These are phyloP conservation scores for Pristionchus mayeri DNA, from an alignment of 2,888 invertebrate genomes.

Conservation along the genomic window DNA sequence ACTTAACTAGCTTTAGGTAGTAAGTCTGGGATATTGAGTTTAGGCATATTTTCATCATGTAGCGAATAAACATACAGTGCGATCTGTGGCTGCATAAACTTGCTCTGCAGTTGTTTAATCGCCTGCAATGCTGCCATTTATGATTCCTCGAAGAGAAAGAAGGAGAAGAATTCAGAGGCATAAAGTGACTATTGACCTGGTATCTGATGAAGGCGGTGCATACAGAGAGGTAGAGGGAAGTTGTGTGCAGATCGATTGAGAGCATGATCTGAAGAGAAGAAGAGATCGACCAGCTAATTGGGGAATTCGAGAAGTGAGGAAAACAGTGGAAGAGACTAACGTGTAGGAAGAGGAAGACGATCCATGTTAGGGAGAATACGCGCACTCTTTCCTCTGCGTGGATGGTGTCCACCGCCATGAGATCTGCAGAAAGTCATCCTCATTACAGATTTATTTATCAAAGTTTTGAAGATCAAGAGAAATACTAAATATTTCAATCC, in stretches of 20 bases:
- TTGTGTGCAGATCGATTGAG: constrained; percentile 73
- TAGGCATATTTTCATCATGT: too few species aligned
- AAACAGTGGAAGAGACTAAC: constrained; percentile 50
- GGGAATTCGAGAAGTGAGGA: not conserved
- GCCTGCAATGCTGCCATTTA: constrained; percentile 18
- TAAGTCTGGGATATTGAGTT: too few species aligned
- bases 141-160: not conserved
- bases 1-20: too few species aligned
- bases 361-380: constrained; percentile 51
- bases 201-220: constrained; percentile 72
- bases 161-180: constrained; percentile 27
- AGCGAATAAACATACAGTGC: constrained; percentile 45
- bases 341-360: constrained; percentile 57
- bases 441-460: not conserved
- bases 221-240: constrained; percentile 72
- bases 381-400: not conserved
- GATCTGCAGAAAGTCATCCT: not conserved
- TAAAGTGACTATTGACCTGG: too few species aligned
- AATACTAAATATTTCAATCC: too few species aligned
- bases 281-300: too few species aligned
- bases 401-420: not conserved
- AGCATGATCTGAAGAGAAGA: constrained; percentile 49
- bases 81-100: constrained; percentile 48
- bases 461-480: not conserved
- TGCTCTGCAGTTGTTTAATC: constrained; percentile 46